phyloP scores from a whole-genome alignment of 2,113 vertebrate species.

The Tympanuchus pallidicinctus region DNA sequence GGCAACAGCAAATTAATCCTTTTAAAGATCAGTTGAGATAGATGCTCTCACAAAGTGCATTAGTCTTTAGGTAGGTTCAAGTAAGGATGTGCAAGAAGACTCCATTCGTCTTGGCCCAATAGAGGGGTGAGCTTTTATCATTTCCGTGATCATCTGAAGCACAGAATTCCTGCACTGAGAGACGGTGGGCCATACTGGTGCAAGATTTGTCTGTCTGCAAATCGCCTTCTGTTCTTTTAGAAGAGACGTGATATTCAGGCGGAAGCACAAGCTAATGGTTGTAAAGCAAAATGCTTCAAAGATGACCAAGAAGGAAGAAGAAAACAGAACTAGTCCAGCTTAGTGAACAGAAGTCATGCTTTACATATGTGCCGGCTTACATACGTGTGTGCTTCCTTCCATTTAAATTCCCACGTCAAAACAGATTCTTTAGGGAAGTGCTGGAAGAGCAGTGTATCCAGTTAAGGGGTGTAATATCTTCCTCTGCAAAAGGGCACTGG shows the following conservation, averaged over 20 bases:
- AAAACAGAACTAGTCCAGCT: conserved; percentile 47
- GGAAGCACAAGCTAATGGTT: background rate
- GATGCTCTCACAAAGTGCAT: background rate
- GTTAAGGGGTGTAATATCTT: conserved; percentile 11
- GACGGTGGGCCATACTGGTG: rapidly evolving
- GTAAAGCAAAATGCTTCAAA: conserved; percentile 17
- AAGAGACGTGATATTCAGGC: background rate
- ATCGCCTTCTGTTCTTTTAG: background rate
- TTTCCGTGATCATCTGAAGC: background rate
- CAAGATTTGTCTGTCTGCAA: background rate
- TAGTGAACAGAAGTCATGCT: conserved; percentile 39
- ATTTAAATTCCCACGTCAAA: conserved; percentile 21
- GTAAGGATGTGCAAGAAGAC: background rate
- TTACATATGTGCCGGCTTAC: conserved; percentile 22
- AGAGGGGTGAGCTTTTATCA: background rate
- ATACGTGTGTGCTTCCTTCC: background rate
- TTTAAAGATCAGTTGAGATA: background rate
- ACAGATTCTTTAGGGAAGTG: conserved; percentile 2
- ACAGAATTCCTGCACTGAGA: rapidly evolving
- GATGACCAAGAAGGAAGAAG: conserved; percentile 29
- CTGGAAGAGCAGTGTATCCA: conserved; percentile 9
- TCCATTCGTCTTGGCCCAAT: background rate
- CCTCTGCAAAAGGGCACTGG: background rate
- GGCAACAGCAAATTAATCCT: background rate
- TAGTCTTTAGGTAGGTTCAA: background rate